phyloP scores from a whole-genome alignment of 2,113 vertebrate species.

The Tor tambroides region DNA sequence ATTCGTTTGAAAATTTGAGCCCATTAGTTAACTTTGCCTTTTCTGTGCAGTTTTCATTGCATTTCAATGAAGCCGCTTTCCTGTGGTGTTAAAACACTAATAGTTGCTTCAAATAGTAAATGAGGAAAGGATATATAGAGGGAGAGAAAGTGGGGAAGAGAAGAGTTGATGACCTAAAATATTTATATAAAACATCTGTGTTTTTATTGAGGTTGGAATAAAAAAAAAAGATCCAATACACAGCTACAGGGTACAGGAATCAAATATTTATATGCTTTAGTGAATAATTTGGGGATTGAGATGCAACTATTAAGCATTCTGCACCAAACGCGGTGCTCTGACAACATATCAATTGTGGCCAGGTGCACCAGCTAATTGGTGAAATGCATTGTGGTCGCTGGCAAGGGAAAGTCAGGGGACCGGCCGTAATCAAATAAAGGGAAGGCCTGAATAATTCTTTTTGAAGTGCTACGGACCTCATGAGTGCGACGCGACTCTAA shows the following conservation, averaged over 20 bases:
- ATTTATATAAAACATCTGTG: conserved; percentile 66
- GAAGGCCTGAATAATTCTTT: conserved; percentile 72
- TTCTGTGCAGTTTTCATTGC: conserved; percentile 79
- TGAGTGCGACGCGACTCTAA: conserved; percentile 61
- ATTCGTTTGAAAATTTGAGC: conserved; percentile 85
- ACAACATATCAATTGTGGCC: conserved; percentile 64
- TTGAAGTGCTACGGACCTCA: conserved; percentile 68
- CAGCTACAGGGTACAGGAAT: conserved; percentile 61
- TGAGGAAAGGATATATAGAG: conserved; percentile 61
- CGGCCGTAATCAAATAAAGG: conserved; percentile 68
- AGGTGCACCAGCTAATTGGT: conserved; percentile 66
- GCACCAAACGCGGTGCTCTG: conserved; percentile 55
- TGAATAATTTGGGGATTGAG: conserved; percentile 67
- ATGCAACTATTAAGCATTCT: conserved; percentile 60
- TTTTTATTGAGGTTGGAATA: conserved; percentile 59
- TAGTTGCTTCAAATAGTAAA: conserved; percentile 79
- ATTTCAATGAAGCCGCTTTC: conserved; percentile 83
- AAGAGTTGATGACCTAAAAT: conserved; percentile 57
- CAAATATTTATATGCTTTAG: conserved; percentile 64
- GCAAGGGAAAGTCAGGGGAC: conserved; percentile 61
- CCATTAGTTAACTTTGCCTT: conserved; percentile 84
- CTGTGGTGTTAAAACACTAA: conserved; percentile 81
- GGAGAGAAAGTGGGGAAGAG: conserved; percentile 57
- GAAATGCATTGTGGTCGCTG: conserved; percentile 61
- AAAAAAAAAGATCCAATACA: conserved; percentile 51